Base-by-base conservation (phyloP, 30 jellyfish, hydroid and myxozoan species). In the Clytia hemisphaerica region DNA sequence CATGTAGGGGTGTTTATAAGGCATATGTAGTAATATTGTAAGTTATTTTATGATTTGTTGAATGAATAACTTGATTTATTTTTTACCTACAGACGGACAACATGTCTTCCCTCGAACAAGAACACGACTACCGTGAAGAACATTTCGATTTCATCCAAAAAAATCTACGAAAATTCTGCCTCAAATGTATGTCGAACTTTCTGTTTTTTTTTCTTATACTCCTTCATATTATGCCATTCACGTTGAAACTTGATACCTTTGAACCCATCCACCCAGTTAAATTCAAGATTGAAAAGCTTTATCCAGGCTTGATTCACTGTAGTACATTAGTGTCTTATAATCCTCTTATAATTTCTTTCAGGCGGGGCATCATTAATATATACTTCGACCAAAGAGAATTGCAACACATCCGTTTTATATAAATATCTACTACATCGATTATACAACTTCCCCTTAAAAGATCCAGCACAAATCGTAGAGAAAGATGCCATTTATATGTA, bases 301-400 rank as follows among this genome's bases (percentile, higher is more conserved):
- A 29, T 26, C 15, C 26, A 15, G n/a, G 32, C 19, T 67, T 67
- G n/a, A 12, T 45, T 10, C n/a, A n/a, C 54, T 31, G 2, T 2
- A 18, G 30, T 18, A 34, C 25, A 19, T 45, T 6, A 5, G 4
- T 40, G n/a, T 4, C 1, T 60, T 45, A 51, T 62, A 58, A 70
- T 75, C 49, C 88, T 83, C 45, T 22, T 45, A 30, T 48, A 19
- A 38, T 31, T 4, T 26, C 30, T 6, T 42, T 22, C 53, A 88
- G 97, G 80, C 68, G 97, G 97, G 10, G 97, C 97, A 15, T 92
- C 94, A 24, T 69, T 88, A 88, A 26, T 88, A 45, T 88, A 88
- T 70, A 77, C 94, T 0, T 88, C 97, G 15, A 83, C 83, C 4
- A 88, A 88, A 61, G 97, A 88, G 10, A 83, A 73, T 31, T 62